These are phyloP conservation scores for Ryuthela nishihirai DNA, from an alignment of 2,888 invertebrate genomes.

Conservation along the genomic window DNA sequence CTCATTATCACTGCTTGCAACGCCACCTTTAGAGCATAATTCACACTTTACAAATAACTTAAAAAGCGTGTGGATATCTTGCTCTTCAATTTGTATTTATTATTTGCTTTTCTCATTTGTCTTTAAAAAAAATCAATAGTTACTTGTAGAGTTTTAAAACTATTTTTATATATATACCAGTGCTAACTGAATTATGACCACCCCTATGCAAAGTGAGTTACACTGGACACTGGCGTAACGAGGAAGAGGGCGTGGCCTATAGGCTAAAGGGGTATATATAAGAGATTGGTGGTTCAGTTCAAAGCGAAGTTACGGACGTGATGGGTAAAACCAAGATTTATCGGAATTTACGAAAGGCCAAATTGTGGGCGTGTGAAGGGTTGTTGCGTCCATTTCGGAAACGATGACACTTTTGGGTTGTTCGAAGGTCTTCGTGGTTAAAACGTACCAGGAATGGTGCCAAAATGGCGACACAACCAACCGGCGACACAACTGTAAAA, in stretches of 20 bases:
- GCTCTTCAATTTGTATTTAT: too few relatives aligned
- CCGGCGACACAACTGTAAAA: neutral
- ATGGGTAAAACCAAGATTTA: neutral
- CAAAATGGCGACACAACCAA: neutral
- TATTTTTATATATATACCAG: too few relatives aligned
- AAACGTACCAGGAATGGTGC: neutral
- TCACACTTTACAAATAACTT: too few relatives aligned
- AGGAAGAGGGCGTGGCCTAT: neutral
- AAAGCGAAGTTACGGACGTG: neutral
- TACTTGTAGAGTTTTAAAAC: too few relatives aligned
- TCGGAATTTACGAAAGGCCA: neutral
- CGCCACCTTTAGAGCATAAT: too few relatives aligned
- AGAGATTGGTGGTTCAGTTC: neutral
- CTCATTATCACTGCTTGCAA: too few relatives aligned
- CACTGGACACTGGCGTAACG: too few relatives aligned
- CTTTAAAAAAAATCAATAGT: too few relatives aligned
- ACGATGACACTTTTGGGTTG: neutral
- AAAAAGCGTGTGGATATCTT: too few relatives aligned
- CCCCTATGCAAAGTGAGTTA: too few relatives aligned
- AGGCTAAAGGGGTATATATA: neutral
- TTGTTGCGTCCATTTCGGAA: neutral
- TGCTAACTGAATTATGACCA: too few relatives aligned
- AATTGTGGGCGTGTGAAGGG: neutral
- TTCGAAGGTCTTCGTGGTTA: neutral
- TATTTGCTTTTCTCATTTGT: too few relatives aligned